Base-by-base conservation (phyloP, 1,140 invertebrate genomes). In the Muscidifurax raptorellus region DNA sequence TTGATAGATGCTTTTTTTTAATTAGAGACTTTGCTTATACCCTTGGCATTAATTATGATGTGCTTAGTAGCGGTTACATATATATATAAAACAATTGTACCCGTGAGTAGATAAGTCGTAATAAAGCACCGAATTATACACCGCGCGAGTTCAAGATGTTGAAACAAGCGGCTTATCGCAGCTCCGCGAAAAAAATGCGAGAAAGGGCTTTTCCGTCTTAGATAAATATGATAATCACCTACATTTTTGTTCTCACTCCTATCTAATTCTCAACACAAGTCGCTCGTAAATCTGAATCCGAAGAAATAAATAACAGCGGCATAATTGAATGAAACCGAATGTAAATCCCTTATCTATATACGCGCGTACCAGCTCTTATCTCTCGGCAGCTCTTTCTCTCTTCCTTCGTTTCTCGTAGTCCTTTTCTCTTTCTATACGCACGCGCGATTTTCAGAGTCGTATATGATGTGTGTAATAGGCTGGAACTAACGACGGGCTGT, bases 401-500 rank as follows among this genome's bases (percentile, higher is more conserved):
- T n/a, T 27, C 72, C 15, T 67, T 22, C 25, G 10, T 1, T 13
- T 66, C 12, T 32, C 52, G 12, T 30, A 18, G 64, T 47, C 36
- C 59, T 77, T n/a, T 52, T n/a, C 25, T 69, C 59, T 10, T 47
- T 64, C 72, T 47, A 71, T 25, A n/a, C 71, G 3, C 18, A 18
- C 74, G 52, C 40, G 66, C 79, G 75, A 83, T 78, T 67, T 83
- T 83, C 82, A n/a, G n/a, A n/a, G n/a, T n/a, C n/a, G n/a, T n/a
- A 75, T 72, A 78, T 78, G 82, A 78, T 83, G 75, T 78, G 82
- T 69, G 75, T 83, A 83, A 83, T 83, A 75, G 67, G 75, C 75
- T 79, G 82, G 66, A 83, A 83, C 75, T 83, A 78, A 83, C 82
- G 75, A 71, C 75, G 27, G 30, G 47, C 30, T 36, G 80, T 12